phyloP scores from a whole-genome alignment of 1,140 invertebrate genomes.

The Zaprionus vittiger region DNA sequence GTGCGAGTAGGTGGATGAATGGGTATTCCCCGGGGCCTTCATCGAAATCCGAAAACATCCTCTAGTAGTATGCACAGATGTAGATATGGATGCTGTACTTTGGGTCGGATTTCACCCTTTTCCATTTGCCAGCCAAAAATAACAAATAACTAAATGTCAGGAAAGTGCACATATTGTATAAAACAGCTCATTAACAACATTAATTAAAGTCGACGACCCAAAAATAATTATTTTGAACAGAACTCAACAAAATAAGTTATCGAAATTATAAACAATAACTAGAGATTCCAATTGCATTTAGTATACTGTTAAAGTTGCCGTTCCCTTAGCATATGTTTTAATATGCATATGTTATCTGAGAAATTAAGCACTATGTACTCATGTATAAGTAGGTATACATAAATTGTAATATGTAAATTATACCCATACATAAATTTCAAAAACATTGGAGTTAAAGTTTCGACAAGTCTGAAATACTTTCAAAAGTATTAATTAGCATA shows the following conservation, averaged over 20 bases:
- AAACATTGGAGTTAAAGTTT: no score
- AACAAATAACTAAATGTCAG: constrained; percentile 54
- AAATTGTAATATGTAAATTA: no score
- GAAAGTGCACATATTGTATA: constrained; percentile 76
- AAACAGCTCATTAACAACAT: constrained; percentile 66
- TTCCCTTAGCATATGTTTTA: no score
- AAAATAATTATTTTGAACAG: constrained; percentile 32
- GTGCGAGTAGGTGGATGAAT: constrained; percentile 50
- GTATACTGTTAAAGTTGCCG: no score
- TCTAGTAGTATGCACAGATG: constrained; percentile 22
- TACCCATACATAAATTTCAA: no score
- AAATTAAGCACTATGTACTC: no score
- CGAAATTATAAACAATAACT: not conserved
- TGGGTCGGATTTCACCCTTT: constrained; percentile 69
- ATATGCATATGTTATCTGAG: no score
- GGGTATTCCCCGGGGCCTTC: constrained; percentile 52
- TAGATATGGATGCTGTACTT: constrained; percentile 59
- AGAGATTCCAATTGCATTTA: not conserved
- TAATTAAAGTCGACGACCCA: constrained; percentile 52
- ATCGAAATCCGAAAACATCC: constrained; percentile 54
- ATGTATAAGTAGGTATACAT: no score
- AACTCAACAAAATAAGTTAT: not conserved
- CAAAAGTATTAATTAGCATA: no score
- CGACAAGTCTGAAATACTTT: no score
- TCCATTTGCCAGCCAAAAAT: constrained; percentile 30